Conservation (phyloP, 2,888 invertebrate species). For the Smittia sp. region DNA sequence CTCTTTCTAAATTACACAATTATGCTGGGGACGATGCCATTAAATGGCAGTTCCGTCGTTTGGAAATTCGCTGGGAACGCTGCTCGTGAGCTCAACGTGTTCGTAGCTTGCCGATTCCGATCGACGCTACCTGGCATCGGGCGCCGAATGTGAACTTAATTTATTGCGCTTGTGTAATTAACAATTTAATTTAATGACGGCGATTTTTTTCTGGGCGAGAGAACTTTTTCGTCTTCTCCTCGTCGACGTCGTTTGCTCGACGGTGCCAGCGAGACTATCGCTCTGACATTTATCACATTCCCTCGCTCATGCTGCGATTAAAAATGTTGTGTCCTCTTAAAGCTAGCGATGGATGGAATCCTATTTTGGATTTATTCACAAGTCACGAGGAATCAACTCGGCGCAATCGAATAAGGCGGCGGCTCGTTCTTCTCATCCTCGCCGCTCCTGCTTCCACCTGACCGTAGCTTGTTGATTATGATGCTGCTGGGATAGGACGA, state of each 20-base stretch:
- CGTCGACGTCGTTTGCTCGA: too few relatives aligned
- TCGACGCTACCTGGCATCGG: background rate
- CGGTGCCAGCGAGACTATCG: too few relatives aligned
- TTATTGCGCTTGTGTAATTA: conserved; percentile 34
- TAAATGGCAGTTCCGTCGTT: background rate
- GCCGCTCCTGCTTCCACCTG: background rate
- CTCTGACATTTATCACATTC: too few relatives aligned
- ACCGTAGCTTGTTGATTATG: conserved; percentile 20
- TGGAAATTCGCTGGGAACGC: background rate
- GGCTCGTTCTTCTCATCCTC: conserved; percentile 19
- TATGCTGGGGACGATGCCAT: background rate
- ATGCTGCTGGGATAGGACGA: conserved; percentile 22
- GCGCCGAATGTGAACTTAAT: conserved; percentile 17
- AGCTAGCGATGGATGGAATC: conserved; percentile 22
- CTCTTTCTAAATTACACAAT: conserved; percentile 1
- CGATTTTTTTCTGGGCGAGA: conserved; percentile 15
- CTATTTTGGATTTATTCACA: conserved; percentile 8
- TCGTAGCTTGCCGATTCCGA: background rate
- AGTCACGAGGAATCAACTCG: conserved; percentile 33
- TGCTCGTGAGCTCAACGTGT: background rate
- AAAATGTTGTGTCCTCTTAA: background rate
- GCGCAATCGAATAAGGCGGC: conserved; percentile 18
- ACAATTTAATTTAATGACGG: conserved; percentile 39
- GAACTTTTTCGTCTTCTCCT: background rate
- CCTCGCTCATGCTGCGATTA: background rate